Base-by-base conservation (phyloP, 2,797 vertebrate genomes). In the Petrocephalus sullivani region DNA sequence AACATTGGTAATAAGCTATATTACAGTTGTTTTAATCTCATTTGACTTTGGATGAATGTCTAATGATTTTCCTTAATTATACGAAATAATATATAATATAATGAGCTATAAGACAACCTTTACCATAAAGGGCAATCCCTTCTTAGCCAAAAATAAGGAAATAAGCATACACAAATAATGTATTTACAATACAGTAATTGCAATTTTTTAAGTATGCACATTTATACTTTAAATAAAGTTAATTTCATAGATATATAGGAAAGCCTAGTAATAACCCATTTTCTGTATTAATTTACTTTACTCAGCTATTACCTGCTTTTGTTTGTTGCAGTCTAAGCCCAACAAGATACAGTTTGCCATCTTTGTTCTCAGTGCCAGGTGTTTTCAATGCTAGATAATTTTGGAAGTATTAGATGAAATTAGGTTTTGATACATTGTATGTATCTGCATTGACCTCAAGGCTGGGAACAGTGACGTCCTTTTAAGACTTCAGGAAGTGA, bases 341-440 rank as follows among this genome's bases (percentile, higher is more conserved):
- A 96, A 94, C 95, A 96, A 96, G 58, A 96, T 96, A 86, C 33
- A 95, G 93, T 67, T 95, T 12, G 90, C 93, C 95, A 6, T 95
- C 54, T 54, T 88, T 87, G 12, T 88, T 90, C 46, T 90, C 92
- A 71, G 91, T 92, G 53, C 93, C 90, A 16, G 89, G 67, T 78
- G 88, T 75, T 0, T 88, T 90, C 28, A 92, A 83, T 8, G 89
- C 85, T 0, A 93, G 93, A 58, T 75, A 53, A 0, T n/a, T 56
- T 54, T 56, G 12, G 21, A 3, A 56, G 49, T 84, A 49, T n/a
- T 89, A 71, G 33, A 90, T 46, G 12, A 90, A 88, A 21, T 92
- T 91, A 49, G 94, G 92, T 60, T 93, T 94, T 3, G 91, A 92
- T n/a, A 94, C 87, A 92, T 94, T 95, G 87, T 94, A 95, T 41